These are phyloP conservation scores for Coptodon bakossiorum DNA, from an alignment of 2,113 vertebrate genomes.

Conservation along the genomic window DNA sequence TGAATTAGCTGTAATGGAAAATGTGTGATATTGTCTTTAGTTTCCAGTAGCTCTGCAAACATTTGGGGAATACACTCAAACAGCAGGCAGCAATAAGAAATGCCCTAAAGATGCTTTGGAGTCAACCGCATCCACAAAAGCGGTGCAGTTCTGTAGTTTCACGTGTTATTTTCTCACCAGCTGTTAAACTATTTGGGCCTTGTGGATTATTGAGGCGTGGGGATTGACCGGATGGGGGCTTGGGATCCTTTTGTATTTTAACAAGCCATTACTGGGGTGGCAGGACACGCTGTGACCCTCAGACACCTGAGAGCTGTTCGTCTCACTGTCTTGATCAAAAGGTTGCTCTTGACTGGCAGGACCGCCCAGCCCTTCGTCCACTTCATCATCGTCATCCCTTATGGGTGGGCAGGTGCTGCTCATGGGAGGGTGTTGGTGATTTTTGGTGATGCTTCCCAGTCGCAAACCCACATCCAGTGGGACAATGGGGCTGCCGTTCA, in stretches of 20 bases:
- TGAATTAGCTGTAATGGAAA: background rate
- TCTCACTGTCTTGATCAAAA: constrained; percentile 70
- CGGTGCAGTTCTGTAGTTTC: background rate
- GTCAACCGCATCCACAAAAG: background rate
- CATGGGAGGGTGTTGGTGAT: constrained; percentile 30
- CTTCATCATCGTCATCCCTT: constrained; percentile 67
- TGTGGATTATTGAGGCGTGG: constrained; percentile 79
- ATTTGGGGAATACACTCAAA: background rate
- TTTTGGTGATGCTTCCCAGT: constrained; percentile 29
- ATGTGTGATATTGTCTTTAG: background rate
- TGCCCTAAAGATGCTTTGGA: background rate
- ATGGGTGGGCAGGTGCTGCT: constrained; percentile 39
- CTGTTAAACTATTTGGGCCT: constrained; percentile 84
- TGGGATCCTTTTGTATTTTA: constrained; percentile 68
- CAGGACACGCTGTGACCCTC: constrained; percentile 76
- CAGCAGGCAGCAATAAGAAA: background rate
- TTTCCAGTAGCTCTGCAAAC: background rate
- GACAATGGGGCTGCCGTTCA: constrained; percentile 49
- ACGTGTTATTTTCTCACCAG: background rate
- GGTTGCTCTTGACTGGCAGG: constrained; percentile 48
- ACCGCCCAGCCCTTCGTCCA: constrained; percentile 58
- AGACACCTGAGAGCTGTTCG: constrained; percentile 76
- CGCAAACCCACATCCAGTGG: constrained; percentile 21
- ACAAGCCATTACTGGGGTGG: constrained; percentile 77
- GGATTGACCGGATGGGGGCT: constrained; percentile 9